These are phyloP conservation scores for Prinia subflava DNA, from an alignment of 2,113 vertebrate genomes.

Conservation along the genomic window DNA sequence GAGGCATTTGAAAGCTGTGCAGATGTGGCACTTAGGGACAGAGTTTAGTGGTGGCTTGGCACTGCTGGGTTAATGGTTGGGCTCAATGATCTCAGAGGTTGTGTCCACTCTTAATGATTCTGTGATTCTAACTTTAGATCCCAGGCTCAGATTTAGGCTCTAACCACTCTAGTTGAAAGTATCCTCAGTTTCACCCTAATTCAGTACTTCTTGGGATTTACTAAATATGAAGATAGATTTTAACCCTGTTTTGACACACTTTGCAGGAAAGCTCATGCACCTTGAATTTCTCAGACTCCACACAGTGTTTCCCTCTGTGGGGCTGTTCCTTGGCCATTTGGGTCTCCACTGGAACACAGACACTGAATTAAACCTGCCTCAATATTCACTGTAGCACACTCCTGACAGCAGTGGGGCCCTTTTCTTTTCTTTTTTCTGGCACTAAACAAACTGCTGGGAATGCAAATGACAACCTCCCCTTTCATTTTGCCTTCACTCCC, in stretches of 20 bases:
- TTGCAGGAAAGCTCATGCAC: background rate
- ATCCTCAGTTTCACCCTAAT: background rate
- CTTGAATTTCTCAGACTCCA: background rate
- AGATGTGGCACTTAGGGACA: no score
- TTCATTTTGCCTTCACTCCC: background rate
- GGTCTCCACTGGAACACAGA: background rate
- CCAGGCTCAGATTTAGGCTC: background rate
- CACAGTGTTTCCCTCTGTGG: background rate
- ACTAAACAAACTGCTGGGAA: background rate
- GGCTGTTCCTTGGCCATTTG: background rate
- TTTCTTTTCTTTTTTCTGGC: background rate
- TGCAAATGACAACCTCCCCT: background rate
- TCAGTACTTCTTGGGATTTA: background rate
- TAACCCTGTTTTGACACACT: background rate
- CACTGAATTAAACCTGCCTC: background rate
- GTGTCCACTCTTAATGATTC: background rate
- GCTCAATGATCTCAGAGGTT: rapidly evolving
- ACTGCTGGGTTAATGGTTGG: background rate
- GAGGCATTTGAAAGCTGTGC: background rate
- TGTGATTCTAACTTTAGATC: background rate
- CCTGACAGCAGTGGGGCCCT: background rate
- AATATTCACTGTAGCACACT: background rate
- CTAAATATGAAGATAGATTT: background rate
- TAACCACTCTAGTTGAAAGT: background rate
- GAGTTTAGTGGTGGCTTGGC: background rate